These are phyloP conservation scores for Phoeniculus purpureus DNA, from an alignment of 2,797 vertebrate genomes.

Conservation along the genomic window DNA sequence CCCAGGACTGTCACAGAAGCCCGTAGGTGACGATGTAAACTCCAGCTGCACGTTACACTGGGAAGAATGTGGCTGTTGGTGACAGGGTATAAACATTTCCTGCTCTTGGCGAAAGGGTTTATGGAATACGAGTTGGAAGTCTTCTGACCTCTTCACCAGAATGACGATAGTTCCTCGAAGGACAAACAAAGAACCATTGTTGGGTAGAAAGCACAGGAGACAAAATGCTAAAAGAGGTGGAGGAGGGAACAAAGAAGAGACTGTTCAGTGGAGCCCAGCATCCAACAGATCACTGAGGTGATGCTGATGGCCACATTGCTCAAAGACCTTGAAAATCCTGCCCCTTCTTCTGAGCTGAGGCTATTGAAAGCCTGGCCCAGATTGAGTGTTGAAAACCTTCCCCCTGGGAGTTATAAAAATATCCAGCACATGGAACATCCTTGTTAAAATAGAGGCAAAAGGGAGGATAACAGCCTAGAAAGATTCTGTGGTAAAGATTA, in stretches of 20 bases:
- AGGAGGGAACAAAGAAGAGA: background rate
- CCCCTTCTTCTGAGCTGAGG: background rate
- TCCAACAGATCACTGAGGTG: background rate
- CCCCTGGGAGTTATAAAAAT: background rate
- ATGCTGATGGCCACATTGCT: background rate
- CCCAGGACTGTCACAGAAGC: too few species aligned
- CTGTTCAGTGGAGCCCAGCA: background rate
- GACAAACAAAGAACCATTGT: background rate
- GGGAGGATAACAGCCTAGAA: slow-evolving; percentile 22
- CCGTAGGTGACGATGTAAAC: too few species aligned
- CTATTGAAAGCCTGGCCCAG: slow-evolving; percentile 15
- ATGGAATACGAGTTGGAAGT: background rate
- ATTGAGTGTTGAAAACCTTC: slow-evolving; percentile 31
- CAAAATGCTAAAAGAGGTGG: background rate
- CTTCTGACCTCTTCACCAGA: background rate
- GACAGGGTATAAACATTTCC: background rate
- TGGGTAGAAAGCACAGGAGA: background rate
- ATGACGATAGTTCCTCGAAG: background rate
- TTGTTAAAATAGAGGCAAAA: slow-evolving; percentile 4
- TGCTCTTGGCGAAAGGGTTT: background rate
- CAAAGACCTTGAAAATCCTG: slow-evolving; percentile 1
- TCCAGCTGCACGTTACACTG: background rate
- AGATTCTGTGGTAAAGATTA: slow-evolving; percentile 38
- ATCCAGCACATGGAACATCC: background rate
- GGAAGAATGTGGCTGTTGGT: background rate